These are phyloP conservation scores for Tetragonula carbonaria DNA, from an alignment of 2,888 invertebrate species.

Conservation along the genomic window DNA sequence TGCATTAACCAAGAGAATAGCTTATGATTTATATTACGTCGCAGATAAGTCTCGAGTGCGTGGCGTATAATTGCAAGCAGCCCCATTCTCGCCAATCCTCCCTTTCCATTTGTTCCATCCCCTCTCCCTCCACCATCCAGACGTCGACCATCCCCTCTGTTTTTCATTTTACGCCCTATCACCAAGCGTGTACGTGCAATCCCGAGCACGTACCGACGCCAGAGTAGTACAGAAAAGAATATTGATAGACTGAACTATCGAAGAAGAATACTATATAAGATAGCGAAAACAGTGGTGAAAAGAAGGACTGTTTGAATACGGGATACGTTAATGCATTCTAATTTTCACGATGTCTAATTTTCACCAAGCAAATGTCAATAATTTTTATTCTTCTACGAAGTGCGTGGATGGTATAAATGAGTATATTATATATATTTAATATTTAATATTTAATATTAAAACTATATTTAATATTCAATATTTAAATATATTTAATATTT, in stretches of 20 bases:
- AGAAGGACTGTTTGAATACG: too few species aligned
- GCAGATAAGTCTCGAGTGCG: slow-evolving; percentile 62
- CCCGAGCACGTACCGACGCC: neutral
- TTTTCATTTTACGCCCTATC: slow-evolving; percentile 32
- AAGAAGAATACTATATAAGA: slow-evolving; percentile 1
- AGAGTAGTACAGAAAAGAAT: slow-evolving; percentile 29
- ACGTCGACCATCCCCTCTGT: slow-evolving; percentile 11
- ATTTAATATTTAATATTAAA: too few species aligned
- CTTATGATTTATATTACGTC: slow-evolving; percentile 64
- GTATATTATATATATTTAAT: too few species aligned
- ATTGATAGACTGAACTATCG: neutral
- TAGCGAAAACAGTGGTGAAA: neutral
- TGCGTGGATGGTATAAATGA: too few species aligned
- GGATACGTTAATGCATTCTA: too few species aligned
- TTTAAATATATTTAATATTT: too few species aligned
- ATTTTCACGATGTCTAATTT: too few species aligned
- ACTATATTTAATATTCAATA: too few species aligned
- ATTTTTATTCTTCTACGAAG: too few species aligned
- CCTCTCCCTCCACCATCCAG: neutral
- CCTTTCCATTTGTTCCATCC: slow-evolving; percentile 16
- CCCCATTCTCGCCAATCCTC: slow-evolving; percentile 44
- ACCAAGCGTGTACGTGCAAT: slow-evolving; percentile 13
- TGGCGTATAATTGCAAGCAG: slow-evolving; percentile 68
- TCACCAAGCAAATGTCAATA: too few species aligned
- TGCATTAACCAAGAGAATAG: slow-evolving; percentile 24